Percentiles rank a stretch among this genome's conserved stretches.
Conservation (phyloP, 1,140 invertebrate species). For the Zaprionus ghesquierei region DNA sequence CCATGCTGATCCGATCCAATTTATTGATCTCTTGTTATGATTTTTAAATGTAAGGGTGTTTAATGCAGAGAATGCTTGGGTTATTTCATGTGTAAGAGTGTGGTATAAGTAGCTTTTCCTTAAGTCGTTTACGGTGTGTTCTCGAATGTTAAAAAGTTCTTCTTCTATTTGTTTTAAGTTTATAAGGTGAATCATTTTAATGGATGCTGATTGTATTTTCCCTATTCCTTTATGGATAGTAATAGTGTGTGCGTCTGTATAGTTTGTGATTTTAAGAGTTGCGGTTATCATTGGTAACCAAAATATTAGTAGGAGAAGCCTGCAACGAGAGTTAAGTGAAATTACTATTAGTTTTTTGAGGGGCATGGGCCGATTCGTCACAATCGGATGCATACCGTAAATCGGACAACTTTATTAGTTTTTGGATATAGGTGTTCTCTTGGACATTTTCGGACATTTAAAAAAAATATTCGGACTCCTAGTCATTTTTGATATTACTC, state of each 20-base stretch:
- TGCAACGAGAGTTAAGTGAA: too few relatives aligned
- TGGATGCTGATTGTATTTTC: background rate
- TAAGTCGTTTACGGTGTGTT: background rate
- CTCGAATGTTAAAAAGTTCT: background rate
- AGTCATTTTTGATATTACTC: too few relatives aligned
- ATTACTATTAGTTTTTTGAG: too few relatives aligned
- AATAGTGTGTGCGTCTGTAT: background rate
- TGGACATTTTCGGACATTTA: too few relatives aligned
- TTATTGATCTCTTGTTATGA: background rate
- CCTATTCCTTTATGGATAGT: background rate
- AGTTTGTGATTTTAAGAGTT: background rate
- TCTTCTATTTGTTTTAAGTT: background rate
- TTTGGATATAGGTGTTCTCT: too few relatives aligned
- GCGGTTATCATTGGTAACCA: too few relatives aligned
- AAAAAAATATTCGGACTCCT: too few relatives aligned
- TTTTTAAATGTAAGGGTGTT: background rate
- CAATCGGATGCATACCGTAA: too few relatives aligned
- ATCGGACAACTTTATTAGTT: too few relatives aligned
- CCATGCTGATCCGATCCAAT: constrained; percentile 1
- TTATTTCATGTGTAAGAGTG: background rate
- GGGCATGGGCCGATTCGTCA: too few relatives aligned
- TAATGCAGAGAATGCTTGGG: background rate
- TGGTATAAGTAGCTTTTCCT: background rate
- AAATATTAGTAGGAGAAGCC: too few relatives aligned
- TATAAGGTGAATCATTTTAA: background rate